A percentile compares a stretch with the other conserved stretches of the same genome.
Conservation (phyloP, 1,140 invertebrate species). For the Harpegnathos saltator region DNA sequence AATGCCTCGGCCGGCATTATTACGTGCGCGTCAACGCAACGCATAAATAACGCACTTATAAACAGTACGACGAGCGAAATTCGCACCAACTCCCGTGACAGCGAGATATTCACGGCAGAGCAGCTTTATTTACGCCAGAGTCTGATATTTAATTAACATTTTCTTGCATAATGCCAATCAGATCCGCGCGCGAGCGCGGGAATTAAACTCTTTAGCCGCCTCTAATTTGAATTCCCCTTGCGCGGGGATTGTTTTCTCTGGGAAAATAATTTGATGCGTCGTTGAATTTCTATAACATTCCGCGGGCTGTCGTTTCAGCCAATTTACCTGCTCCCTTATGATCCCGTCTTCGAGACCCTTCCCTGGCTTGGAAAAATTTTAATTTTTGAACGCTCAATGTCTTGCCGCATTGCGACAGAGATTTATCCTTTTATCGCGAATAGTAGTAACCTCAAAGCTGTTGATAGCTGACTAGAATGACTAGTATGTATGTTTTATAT, state of each 20-base stretch:
- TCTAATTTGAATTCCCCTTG: slow-evolving; percentile 24
- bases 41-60: not conserved
- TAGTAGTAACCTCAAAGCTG: too few relatives aligned
- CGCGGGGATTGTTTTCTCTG: not conserved
- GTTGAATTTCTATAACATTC: not conserved
- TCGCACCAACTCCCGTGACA: not conserved
- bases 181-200: not conserved
- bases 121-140: slow-evolving; percentile 27
- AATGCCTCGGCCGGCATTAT: not conserved
- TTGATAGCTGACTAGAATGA: too few relatives aligned
- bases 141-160: slow-evolving; percentile 44
- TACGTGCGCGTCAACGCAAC: not conserved
- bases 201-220: slow-evolving; percentile 30
- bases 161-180: slow-evolving; percentile 14
- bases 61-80: not conserved
- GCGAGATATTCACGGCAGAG: not conserved
- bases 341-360: too few relatives aligned
- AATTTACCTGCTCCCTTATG: not conserved
- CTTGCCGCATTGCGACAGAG: too few relatives aligned
- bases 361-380: too few relatives aligned
- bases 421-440: too few relatives aligned
- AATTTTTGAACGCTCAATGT: too few relatives aligned
- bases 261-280: slow-evolving; percentile 10
- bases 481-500: too few relatives aligned
- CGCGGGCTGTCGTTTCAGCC: not conserved